Percentiles rank a stretch among this genome's conserved stretches.
Evolutionary conservation across 2,113 vertebrate genomes (phyloP).

Genomic region (Muscicapa adusta): DNA sequence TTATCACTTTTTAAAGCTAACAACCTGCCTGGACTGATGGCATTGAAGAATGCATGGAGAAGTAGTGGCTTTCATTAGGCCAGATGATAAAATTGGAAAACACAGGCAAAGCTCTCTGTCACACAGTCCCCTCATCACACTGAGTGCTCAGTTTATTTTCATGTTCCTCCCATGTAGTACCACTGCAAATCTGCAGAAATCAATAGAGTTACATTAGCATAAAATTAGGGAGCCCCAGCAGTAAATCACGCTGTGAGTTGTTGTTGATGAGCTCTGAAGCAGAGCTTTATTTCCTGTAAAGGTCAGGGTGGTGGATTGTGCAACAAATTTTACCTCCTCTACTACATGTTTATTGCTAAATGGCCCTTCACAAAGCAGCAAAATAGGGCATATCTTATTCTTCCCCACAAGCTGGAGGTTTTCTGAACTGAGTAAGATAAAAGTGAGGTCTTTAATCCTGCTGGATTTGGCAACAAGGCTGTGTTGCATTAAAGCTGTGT

Average conservation of each 20-base stretch:
- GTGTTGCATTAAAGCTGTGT: fast-evolving
- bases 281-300: slow-evolving; percentile 24
- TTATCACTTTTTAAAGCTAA: neutral
- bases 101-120: neutral
- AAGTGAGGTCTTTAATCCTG: neutral
- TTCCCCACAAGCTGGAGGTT: neutral
- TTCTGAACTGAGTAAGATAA: neutral
- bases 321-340: neutral
- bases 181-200: slow-evolving; percentile 16
- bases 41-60: neutral
- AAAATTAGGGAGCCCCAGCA: neutral
- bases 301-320: neutral
- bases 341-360: neutral
- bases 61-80: neutral
- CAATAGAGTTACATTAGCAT: slow-evolving; percentile 28
- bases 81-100: neutral
- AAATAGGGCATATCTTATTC: neutral
- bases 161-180: neutral
- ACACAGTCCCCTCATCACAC: neutral
- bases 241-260: neutral
- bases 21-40: neutral
- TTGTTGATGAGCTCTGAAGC: neutral
- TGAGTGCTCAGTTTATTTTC: neutral
- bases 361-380: neutral
- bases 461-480: neutral